These are phyloP conservation scores for Oenanthe melanoleuca DNA, from an alignment of 2,113 vertebrate genomes.

Conservation along the genomic window DNA sequence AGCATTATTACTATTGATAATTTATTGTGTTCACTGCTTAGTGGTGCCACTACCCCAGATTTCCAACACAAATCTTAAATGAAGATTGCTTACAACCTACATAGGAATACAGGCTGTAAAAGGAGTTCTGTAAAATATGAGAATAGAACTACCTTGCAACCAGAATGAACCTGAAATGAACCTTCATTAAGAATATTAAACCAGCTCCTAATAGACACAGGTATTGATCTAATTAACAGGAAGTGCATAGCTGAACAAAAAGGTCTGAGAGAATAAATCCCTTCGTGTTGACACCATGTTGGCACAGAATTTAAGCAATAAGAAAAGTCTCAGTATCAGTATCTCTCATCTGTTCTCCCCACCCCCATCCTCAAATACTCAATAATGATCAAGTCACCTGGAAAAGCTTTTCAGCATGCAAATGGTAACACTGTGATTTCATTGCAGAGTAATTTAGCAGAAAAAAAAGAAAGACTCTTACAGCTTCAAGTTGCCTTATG, in stretches of 20 bases:
- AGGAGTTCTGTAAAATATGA: not conserved
- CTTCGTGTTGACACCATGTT: not conserved
- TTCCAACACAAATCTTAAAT: not conserved
- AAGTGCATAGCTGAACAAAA: constrained; percentile 27
- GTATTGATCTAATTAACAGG: constrained; percentile 63
- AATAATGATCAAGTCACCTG: not conserved
- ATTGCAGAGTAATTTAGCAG: not conserved
- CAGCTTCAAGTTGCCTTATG: not conserved
- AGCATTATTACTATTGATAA: not conserved
- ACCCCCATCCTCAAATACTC: not conserved
- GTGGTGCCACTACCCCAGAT: not conserved
- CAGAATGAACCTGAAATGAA: constrained; percentile 47
- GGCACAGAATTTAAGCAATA: not conserved
- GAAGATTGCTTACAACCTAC: not conserved
- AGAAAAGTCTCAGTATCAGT: not conserved
- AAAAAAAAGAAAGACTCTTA: not conserved
- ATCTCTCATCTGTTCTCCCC: not conserved
- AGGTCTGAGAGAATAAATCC: constrained; percentile 24
- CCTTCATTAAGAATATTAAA: constrained; percentile 52
- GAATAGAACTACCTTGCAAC: not conserved
- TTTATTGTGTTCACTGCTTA: not conserved
- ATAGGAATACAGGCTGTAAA: not conserved
- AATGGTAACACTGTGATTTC: not conserved
- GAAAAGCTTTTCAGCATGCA: not conserved
- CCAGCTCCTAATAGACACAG: not conserved